Base-by-base conservation (phyloP, 2,888 invertebrate species). In the Sphinx pinastri region DNA sequence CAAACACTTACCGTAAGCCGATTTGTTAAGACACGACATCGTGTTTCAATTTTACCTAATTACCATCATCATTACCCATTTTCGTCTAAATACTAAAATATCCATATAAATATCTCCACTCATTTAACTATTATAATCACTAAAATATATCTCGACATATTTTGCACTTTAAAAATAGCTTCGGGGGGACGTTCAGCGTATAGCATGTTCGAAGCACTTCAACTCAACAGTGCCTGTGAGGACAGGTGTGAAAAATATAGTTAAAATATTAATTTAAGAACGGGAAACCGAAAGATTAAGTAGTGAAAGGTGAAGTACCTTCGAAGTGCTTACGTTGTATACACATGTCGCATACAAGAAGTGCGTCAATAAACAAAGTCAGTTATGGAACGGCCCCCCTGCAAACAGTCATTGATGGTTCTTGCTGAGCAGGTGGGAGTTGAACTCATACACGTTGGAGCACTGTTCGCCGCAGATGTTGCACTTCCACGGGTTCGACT, bases 401-500 rank as follows among this genome's bases (percentile, higher is more conserved):
- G 92, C 93, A 84, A 91, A 88, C 90, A 92, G 91, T 94, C 94
- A 96, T 95, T 98, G 98, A 93, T 98, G 98, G 91, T 98, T 98
- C 93, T 98, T 98, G 93, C 98, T 98, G 79, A 98, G 95, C 88
- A 98, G 95, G 95, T 99, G 98, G 81, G 98, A 98, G 95, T 99
- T 98, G 95, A 99, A 99, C 91, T 99, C 98, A 93, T 99, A 99
- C 70, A 99, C 97, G 87, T 99, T 98, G 90, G 97, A 97, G 91
- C 98, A 98, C 87, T 97, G 97, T 89, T 98, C 98, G 67, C 99
- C 99, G 90, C 99, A 99, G 80, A 99, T 98, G 94, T 99, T 99
- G 92, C 99, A 99, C 93, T 98, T 98, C 95, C 95, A 99, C 0
- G 99, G 99, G 93, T 99, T 99, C 78, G 98, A 97, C 87, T 98